A percentile compares a stretch with the other conserved stretches of the same genome.
Evolutionary conservation across 2,888 invertebrate species (phyloP).

Genomic region (Trachelus iudaicus): DNA sequence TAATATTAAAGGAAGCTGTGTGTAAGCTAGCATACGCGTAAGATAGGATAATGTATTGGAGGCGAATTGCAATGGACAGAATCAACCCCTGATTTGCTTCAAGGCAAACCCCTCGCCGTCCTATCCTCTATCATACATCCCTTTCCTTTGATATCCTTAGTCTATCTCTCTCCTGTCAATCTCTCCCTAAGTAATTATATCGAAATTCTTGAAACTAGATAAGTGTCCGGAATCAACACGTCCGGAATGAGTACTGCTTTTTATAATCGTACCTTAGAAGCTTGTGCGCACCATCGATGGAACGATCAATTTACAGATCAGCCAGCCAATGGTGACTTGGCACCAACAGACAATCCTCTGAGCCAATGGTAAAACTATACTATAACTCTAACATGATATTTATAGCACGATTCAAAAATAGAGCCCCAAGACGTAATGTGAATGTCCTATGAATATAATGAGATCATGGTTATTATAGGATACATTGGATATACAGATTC

Average conservation of each 20-base stretch:
- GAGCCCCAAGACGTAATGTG: too few species aligned
- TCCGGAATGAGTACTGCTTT: neutral
- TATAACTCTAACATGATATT: too few species aligned
- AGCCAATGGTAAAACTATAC: too few species aligned
- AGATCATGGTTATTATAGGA: too few species aligned
- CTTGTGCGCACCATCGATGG: neutral
- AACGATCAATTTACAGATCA: too few species aligned
- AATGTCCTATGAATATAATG: too few species aligned
- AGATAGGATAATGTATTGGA: conserved; percentile 48
- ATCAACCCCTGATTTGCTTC: conserved; percentile 49
- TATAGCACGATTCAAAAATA: too few species aligned
- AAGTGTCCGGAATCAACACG: neutral
- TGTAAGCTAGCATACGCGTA: neutral
- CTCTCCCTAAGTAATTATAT: neutral
- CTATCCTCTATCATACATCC: neutral
- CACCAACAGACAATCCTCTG: too few species aligned
- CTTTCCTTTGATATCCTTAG: neutral
- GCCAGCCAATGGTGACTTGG: too few species aligned
- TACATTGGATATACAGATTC: too few species aligned
- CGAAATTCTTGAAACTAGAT: neutral
- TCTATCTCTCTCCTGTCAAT: neutral
- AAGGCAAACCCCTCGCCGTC: conserved; percentile 26
- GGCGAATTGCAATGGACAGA: conserved; percentile 52
- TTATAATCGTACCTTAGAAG: neutral
- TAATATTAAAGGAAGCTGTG: conserved; percentile 8